Conservation (phyloP, 2,113 vertebrate species). For the Condylura cristata region DNA sequence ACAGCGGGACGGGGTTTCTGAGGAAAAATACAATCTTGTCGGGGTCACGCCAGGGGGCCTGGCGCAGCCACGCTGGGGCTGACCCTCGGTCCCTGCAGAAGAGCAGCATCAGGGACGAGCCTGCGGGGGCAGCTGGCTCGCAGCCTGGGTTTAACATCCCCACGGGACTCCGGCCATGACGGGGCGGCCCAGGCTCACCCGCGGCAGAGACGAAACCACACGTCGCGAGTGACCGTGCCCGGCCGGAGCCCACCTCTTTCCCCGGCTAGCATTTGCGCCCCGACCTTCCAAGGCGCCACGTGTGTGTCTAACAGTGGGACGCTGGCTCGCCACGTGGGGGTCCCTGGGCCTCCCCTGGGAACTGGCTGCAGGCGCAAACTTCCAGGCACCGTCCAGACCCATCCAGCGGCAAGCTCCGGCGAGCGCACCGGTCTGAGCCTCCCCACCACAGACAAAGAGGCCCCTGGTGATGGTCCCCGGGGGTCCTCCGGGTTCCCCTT, state of each 20-base stretch:
- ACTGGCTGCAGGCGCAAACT: neutral
- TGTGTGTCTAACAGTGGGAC: neutral
- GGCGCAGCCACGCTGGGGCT: no score
- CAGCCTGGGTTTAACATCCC: neutral
- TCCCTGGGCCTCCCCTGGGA: neutral
- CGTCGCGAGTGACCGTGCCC: rapidly evolving
- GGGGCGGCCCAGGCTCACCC: neutral
- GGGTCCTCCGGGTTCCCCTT: neutral
- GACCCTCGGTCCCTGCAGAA: neutral
- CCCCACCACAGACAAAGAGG: neutral
- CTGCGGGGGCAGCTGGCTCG: neutral
- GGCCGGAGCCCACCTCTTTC: rapidly evolving
- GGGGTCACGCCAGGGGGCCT: no score
- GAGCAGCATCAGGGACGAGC: neutral
- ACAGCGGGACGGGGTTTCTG: neutral
- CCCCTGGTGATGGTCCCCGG: neutral
- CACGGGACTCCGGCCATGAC: neutral
- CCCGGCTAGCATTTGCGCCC: no score
- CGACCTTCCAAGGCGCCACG: neutral
- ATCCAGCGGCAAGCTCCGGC: neutral
- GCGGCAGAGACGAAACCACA: neutral
- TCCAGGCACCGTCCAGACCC: neutral
- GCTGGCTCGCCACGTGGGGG: neutral
- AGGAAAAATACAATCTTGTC: neutral
- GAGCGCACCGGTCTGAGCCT: no score